Evolutionary conservation across 2,113 vertebrate species (phyloP), one percentile per base, ranked within the genome.

Genomic region (Cavia porcellus): DNA sequence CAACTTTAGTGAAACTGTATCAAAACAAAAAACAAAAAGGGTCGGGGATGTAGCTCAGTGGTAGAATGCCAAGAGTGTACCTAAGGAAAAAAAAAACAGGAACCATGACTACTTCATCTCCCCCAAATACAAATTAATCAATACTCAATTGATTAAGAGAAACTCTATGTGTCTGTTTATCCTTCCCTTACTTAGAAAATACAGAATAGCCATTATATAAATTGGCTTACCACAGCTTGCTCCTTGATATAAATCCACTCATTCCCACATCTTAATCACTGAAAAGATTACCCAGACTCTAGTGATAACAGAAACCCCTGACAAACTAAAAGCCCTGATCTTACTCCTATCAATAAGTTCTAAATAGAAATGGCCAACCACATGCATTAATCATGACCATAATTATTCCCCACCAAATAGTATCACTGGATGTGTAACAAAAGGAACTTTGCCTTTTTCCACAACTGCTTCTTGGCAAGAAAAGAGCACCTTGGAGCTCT

Each of bases 391-490:
- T 66, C 42, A 57, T 87, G 61, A 92, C 80, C 62, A 25, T 93
- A 82, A 81, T 96, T 97, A 84, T 84, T 20, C 62, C 38, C 52
- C 86, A 86, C 55, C 75, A 94, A 92, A 92, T 96, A 57, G 72
- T 72, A 95, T 42, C 57, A 82, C 74, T 62, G 38, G 52, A 70
- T 74, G 30, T 47, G 82, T 45, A 96, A 92, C 77, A 66, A 94
- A 90, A 95, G 22, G 47, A 95, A 86, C n/a, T 42, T 96, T 57
- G 95, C 75, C 74, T 95, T 96, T 94, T 35, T 94, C 75, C 13
- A 81, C 45, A 96, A 64, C 30, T 70, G 47, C 59, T 82, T 90
- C 38, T 74, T 32, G 55, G 82, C 28, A 81, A 35, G 64, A 96
- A 96, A 80, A 79, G 38, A 92, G 7, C 30, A 93, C 28, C 83